Evolutionary conservation across 2,797 vertebrate species (phyloP), one percentile per base, ranked within the genome.

Genomic region (Apodemus agrarius): DNA sequence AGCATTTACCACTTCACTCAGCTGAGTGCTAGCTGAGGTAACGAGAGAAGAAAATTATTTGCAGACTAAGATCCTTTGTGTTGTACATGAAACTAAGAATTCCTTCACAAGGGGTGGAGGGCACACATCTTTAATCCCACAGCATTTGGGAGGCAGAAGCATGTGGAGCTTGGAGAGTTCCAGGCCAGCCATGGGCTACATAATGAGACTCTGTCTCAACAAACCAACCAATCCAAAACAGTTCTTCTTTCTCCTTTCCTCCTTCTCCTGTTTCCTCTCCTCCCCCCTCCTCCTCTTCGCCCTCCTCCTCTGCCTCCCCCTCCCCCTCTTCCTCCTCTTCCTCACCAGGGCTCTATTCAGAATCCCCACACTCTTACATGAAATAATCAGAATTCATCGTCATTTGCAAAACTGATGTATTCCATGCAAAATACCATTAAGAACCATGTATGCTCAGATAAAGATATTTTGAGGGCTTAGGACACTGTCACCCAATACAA

Each of bases 341-440:
- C 13, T 61, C 81, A 31, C 10, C 40, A 54, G 61, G 34, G 10
- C 59, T 81, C 2, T 40, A 10, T 67, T 95, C 34, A 67, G 46
- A 85, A 86, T 87, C 34, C 3, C 16, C n/a, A 63, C 12, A 59
- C 57, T 88, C 72, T 85, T 84, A 65, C 31, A n/a, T 88, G 65
- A 93, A 76, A 69, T 81, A 46, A 88, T 63, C 59, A 61, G 80
- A 74, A 74, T 57, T 69, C 24, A 37, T 59, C 67, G 31, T 54
- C 87, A 67, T 80, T 74, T 78, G 76, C 19, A 93, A 43, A 91
- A 61, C 78, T 80, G 69, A 89, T 79, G 82, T 79, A 37, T 81
- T 84, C 9, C 21, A 34, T 61, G 63, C 46, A 92, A 93, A 88
- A 92, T 72, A 24, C 87, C 24, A 9, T 59, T 63, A 40, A 76